Percentiles rank a stretch among this genome's conserved stretches.
These are phyloP conservation scores for Andrena praecox DNA, from an alignment of 2,888 invertebrate genomes.

Conservation along the genomic window DNA sequence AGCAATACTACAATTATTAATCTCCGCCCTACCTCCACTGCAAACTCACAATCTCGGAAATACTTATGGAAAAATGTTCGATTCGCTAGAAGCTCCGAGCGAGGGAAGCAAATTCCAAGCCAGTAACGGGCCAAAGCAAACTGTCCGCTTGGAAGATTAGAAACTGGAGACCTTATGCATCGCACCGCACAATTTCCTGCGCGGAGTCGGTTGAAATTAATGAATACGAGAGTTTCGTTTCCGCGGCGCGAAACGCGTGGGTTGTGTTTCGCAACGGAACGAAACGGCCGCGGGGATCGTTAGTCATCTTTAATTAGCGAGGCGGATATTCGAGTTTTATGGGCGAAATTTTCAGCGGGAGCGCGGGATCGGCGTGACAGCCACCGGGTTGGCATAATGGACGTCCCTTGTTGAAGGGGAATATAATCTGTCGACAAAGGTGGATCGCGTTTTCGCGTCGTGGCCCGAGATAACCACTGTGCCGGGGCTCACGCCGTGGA, in stretches of 20 bases:
- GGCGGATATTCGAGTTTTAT: constrained; percentile 1
- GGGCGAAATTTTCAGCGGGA: constrained; percentile 25
- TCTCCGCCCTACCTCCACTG: too few species aligned
- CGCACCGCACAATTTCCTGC: too few species aligned
- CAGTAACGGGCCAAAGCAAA: too few species aligned
- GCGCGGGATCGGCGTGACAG: constrained; percentile 32
- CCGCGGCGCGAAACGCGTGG: constrained; percentile 11
- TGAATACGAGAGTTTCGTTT: constrained; percentile 12
- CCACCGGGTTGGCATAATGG: constrained; percentile 48
- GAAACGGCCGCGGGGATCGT: constrained; percentile 10
- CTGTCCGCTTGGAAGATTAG: too few species aligned
- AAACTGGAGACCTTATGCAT: too few species aligned
- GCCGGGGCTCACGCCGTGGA: constrained; percentile 17
- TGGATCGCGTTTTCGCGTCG: constrained; percentile 26
- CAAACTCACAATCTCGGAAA: too few species aligned
- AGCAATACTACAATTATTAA: too few species aligned
- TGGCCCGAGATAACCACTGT: constrained; percentile 20
- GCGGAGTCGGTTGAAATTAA: neutral
- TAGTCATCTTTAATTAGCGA: constrained; percentile 50
- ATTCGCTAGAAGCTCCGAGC: too few species aligned
- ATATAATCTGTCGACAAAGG: constrained; percentile 28
- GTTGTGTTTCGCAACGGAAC: constrained; percentile 23
- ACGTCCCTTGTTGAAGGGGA: constrained; percentile 41
- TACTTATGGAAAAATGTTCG: too few species aligned
- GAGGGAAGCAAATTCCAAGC: too few species aligned